These are phyloP conservation scores for Rhabdophis nuchalis DNA, from an alignment of 2,797 vertebrate species.

Conservation along the genomic window DNA sequence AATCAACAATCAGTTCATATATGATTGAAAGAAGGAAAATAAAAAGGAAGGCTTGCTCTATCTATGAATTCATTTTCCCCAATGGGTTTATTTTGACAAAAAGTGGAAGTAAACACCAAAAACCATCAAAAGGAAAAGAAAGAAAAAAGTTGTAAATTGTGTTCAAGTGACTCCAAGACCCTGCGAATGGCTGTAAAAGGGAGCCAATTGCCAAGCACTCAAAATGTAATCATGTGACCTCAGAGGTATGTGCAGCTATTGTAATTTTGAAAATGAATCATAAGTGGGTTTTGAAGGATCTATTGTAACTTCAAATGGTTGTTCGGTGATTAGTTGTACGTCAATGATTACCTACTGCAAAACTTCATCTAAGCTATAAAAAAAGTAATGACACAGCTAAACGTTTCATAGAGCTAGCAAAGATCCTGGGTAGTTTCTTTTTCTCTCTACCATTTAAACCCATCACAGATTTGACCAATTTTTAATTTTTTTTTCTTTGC, in stretches of 20 bases:
- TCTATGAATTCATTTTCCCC: not conserved
- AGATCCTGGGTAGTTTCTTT: not conserved
- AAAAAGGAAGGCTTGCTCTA: not conserved
- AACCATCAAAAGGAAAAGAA: not conserved
- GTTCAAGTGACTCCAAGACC: not conserved
- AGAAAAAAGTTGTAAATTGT: not conserved
- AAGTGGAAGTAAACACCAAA: not conserved
- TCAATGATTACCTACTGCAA: not conserved
- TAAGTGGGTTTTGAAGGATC: not conserved
- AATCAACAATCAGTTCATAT: slow-evolving; percentile 45
- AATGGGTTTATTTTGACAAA: not conserved
- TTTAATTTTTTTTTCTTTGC: not conserved
- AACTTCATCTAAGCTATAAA: not conserved
- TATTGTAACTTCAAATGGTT: not conserved
- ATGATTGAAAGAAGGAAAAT: slow-evolving; percentile 41
- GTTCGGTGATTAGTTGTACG: not conserved
- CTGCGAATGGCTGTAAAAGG: not conserved
- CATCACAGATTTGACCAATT: not conserved
- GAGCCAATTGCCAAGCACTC: not conserved
- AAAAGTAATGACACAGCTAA: not conserved
- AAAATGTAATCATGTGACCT: not conserved
- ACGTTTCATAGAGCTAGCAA: not conserved
- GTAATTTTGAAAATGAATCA: not conserved
- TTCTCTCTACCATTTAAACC: not conserved
- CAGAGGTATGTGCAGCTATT: not conserved